phyloP scores from a whole-genome alignment of 2,113 vertebrate species.

The Ellobius talpinus region DNA sequence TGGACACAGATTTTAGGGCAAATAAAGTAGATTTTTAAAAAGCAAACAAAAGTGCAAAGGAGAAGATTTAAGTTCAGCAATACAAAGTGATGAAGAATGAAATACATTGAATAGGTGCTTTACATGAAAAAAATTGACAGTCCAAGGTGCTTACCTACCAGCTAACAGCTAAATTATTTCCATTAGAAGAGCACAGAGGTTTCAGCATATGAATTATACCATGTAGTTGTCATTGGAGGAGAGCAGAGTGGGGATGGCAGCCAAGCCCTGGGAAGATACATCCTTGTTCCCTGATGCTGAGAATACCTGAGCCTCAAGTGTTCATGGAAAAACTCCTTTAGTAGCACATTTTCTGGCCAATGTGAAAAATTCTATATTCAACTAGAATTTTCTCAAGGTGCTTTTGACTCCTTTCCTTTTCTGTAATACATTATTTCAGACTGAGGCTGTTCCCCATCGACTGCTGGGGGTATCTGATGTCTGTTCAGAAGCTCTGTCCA shows the following conservation, averaged over 20 bases:
- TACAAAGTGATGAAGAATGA: not conserved
- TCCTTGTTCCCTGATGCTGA: constrained; percentile 93
- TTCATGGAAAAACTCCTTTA: constrained; percentile 91
- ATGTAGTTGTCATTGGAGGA: constrained; percentile 88
- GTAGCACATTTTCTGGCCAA: constrained; percentile 92
- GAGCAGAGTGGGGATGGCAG: constrained; percentile 93
- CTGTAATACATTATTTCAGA: constrained; percentile 93
- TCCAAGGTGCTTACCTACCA: not conserved
- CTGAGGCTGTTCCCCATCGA: constrained; percentile 88
- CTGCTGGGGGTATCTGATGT: constrained; percentile 85
- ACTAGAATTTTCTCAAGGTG: constrained; percentile 87
- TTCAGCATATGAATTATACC: not conserved
- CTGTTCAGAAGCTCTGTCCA: constrained; percentile 86
- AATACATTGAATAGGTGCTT: not conserved
- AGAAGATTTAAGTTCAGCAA: not conserved
- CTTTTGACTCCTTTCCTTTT: constrained; percentile 91
- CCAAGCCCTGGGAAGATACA: constrained; percentile 93
- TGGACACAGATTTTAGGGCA: not conserved
- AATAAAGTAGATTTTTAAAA: not conserved
- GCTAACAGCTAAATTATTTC: too few species aligned
- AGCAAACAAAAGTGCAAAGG: not conserved
- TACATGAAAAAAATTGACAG: not conserved
- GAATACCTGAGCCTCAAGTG: constrained; percentile 87
- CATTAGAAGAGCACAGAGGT: not conserved
- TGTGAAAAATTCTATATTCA: constrained; percentile 96